Evolutionary conservation across 2,113 vertebrate species (phyloP), one percentile per base, ranked within the genome.

Genomic region (Toxotes jaculatrix): DNA sequence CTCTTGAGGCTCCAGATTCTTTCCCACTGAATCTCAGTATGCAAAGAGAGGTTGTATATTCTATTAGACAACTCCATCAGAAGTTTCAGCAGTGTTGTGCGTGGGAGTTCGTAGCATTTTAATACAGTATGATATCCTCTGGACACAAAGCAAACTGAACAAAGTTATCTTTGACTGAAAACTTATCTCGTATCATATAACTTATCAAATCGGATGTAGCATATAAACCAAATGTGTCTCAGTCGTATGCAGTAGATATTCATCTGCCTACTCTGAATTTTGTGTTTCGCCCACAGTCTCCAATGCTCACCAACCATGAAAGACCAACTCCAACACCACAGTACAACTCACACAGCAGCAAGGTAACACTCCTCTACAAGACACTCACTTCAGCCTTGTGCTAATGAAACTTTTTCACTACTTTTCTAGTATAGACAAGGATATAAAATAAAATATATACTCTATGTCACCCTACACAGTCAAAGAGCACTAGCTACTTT

Each of bases 261-360:
- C 47, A 67, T 77, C 69, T 62, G 53, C 51, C 57, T 80, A 40
- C 67, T 77, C 80, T 76, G 64, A 31, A 21, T 86, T 23, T 84
- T 77, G 10, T 87, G 57, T 83, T 88, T 87, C 63, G 5, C 70
- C 79, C 43, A 83, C 86, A 94, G 93, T 88, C 91, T 53, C 86
- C 89, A 19, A 17, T 67, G 77, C 86, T 83, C 14, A 42, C 71
- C 70, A 88, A 87, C 83, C 80, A 86, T 11, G 90, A 91, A 84
- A 89, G 84, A 42, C 82, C 57, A 4, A 82, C 84, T 76, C 76
- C 83, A 55, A 53, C 82, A 1, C 36, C 86, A 2, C 88, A 79
- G 71, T 70, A 69, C 31, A 83, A 81, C 84, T 87, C 88, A 23
- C 75, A 91, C 42, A 85, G 81, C 90, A 86, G 66, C 73, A 90